Percentiles rank a stretch among this genome's conserved stretches.
Conservation (phyloP, 23 tunicate species). For the Diplosoma virens region DNA sequence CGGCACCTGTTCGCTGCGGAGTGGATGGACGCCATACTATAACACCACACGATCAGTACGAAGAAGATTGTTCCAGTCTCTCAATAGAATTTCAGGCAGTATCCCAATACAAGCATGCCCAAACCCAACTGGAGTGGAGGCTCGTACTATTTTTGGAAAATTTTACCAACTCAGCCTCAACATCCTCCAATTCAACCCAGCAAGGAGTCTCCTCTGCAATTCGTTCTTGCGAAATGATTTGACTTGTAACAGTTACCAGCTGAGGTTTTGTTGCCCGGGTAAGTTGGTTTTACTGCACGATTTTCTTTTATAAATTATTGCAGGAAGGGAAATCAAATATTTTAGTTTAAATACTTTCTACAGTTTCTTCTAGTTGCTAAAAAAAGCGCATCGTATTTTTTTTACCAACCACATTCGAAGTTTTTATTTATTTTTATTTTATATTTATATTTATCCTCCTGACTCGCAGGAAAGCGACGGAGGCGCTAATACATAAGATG, state of each 20-base stretch:
- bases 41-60: not conserved
- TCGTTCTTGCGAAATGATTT: not conserved
- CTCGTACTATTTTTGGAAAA: not conserved
- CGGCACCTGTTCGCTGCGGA: constrained; percentile 20
- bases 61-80: constrained; percentile 26
- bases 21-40: constrained; percentile 26
- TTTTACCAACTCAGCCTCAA: constrained; percentile 20
- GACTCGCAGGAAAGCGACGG: too few species aligned
- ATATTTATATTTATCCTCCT: too few species aligned
- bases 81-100: not conserved
- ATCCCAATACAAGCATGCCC: constrained; percentile 23
- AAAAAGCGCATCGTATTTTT: too few species aligned
- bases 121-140: constrained; percentile 41
- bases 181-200: not conserved
- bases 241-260: constrained; percentile 22
- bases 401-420: too few species aligned
- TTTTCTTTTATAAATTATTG: too few species aligned
- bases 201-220: not conserved
- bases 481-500: too few species aligned
- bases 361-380: too few species aligned
- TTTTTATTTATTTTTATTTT: too few species aligned
- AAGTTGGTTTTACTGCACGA: too few species aligned
- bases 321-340: too few species aligned
- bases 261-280: constrained; percentile 39
- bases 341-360: too few species aligned